Percentiles rank a stretch among this genome's conserved stretches.
Evolutionary conservation across 2,888 invertebrate species (phyloP).

Genomic region (Cyclophora albipunctata): DNA sequence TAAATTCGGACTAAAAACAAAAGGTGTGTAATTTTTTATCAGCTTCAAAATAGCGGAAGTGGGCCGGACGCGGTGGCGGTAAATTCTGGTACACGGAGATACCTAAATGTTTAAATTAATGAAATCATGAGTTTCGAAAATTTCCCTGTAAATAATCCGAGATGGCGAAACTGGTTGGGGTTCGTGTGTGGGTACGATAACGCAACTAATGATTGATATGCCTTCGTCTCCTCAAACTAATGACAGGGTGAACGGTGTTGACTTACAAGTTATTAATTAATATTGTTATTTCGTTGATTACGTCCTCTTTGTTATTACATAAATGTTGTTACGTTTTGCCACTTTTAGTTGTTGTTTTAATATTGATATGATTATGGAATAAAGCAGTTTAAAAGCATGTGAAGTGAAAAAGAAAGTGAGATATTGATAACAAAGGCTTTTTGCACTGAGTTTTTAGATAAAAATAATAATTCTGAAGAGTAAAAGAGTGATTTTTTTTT

Average conservation of each 20-base stretch:
- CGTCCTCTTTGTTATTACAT: slow-evolving; percentile 21
- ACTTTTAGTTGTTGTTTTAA: too few relatives aligned
- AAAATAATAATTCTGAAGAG: too few relatives aligned
- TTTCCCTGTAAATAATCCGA: slow-evolving; percentile 41
- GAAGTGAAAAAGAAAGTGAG: too few relatives aligned
- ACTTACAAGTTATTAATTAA: slow-evolving; percentile 73
- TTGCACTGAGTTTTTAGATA: too few relatives aligned
- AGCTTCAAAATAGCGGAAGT: slow-evolving; percentile 35
- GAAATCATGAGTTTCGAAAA: slow-evolving; percentile 31
- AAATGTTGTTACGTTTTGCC: slow-evolving; percentile 8
- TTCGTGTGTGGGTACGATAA: slow-evolving; percentile 61
- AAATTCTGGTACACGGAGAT: slow-evolving; percentile 21
- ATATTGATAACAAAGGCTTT: too few relatives aligned
- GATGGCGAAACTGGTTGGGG: slow-evolving; percentile 47
- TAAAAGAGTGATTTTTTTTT: too few relatives aligned
- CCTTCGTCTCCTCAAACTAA: slow-evolving; percentile 64
- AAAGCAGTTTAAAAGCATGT: too few relatives aligned
- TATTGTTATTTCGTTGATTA: slow-evolving; percentile 62
- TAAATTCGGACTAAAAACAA: slow-evolving; percentile 56
- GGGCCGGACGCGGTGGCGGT: slow-evolving; percentile 23
- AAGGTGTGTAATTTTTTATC: slow-evolving; percentile 56
- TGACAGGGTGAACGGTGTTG: slow-evolving; percentile 70
- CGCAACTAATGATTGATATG: slow-evolving; percentile 69
- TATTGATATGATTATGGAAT: too few relatives aligned
- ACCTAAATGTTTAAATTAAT: slow-evolving; percentile 29